Evolutionary conservation across 2,888 invertebrate species (phyloP).

Genomic region (Leptarthrus brevirostris): DNA sequence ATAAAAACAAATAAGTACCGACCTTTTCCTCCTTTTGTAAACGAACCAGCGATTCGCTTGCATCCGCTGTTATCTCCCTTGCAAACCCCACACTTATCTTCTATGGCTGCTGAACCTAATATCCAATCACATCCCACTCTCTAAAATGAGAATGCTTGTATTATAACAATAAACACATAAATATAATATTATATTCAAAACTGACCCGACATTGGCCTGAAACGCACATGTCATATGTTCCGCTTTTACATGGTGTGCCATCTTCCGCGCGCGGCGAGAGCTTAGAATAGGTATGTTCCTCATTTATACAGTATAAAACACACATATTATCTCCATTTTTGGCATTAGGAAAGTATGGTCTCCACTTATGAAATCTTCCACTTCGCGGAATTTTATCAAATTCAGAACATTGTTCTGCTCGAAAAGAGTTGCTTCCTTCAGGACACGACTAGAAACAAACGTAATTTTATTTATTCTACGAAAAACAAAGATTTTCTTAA

Average conservation of each 20-base stretch:
- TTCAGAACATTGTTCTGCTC: conserved; percentile 68
- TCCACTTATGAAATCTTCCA: conserved; percentile 68
- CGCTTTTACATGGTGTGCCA: conserved; percentile 74
- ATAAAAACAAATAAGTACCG: background rate
- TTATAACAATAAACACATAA: background rate
- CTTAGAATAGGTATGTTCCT: conserved; percentile 70
- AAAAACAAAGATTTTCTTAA: no score
- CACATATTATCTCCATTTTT: conserved; percentile 67
- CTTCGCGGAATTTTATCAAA: conserved; percentile 68
- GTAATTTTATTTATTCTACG: no score
- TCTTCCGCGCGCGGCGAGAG: conserved; percentile 72
- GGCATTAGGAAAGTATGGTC: conserved; percentile 66
- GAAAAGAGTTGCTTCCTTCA: conserved; percentile 64
- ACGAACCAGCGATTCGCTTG: conserved; percentile 70
- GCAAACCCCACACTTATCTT: conserved; percentile 77
- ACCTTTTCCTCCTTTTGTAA: conserved; percentile 67
- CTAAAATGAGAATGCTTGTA: conserved; percentile 62
- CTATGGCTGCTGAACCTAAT: conserved; percentile 73
- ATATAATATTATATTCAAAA: background rate
- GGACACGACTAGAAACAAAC: conserved; percentile 68
- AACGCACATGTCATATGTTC: conserved; percentile 74
- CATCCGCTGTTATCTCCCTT: conserved; percentile 77
- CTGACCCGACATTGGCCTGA: conserved; percentile 73
- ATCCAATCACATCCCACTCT: conserved; percentile 76
- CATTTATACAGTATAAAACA: conserved; percentile 73